Evolutionary conservation across 2,113 vertebrate genomes (phyloP).

Genomic region (Elachura formosa): DNA sequence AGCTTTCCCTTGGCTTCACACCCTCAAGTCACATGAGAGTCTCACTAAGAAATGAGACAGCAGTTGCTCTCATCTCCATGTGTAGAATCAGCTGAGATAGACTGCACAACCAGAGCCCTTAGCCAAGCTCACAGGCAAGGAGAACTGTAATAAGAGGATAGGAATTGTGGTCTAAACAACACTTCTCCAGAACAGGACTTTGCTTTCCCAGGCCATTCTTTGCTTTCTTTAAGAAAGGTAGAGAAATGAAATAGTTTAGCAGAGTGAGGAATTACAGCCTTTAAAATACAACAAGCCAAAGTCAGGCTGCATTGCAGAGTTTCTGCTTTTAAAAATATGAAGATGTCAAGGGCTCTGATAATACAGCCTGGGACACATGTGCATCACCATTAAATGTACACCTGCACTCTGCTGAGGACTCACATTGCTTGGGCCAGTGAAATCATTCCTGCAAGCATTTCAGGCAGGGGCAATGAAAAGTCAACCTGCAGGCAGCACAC

Average conservation of each 20-base stretch:
- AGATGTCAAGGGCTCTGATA: background rate
- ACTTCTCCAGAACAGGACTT: background rate
- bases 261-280: background rate
- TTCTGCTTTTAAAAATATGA: background rate
- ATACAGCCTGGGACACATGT: background rate
- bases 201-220: background rate
- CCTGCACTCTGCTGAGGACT: background rate
- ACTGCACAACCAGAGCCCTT: background rate
- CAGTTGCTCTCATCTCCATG: background rate
- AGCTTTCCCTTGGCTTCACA: background rate
- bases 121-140: background rate
- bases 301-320: background rate
- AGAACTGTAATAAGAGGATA: accelerated
- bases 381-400: background rate
- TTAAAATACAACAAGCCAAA: background rate
- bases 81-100: background rate
- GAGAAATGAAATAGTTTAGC: background rate
- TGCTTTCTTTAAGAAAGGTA: background rate
- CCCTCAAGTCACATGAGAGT: background rate
- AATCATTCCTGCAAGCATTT: background rate
- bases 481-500: background rate
- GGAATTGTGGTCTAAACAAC: background rate
- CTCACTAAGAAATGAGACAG: background rate
- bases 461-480: background rate
- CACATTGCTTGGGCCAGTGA: background rate